These are phyloP conservation scores for Tauraco erythrolophus DNA, from an alignment of 2,113 vertebrate species.

Conservation along the genomic window DNA sequence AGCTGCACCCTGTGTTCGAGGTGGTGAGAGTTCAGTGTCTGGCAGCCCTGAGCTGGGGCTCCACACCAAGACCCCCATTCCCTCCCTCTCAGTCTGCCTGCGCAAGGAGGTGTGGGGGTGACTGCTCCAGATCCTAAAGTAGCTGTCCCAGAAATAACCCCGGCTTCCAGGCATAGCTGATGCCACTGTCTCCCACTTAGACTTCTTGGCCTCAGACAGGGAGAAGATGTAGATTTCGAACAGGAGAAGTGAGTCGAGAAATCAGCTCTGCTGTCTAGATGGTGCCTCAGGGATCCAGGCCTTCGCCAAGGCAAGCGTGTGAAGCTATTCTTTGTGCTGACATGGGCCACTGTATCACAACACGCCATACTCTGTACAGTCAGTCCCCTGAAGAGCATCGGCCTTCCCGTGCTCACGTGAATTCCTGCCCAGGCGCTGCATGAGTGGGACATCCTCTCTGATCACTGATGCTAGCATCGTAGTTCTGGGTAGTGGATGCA, in stretches of 20 bases:
- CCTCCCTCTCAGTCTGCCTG: background rate
- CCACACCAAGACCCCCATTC: fast-evolving
- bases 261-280: background rate
- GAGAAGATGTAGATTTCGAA: background rate
- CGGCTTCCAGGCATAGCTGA: background rate
- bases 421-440: background rate
- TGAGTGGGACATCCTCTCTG: background rate
- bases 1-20: background rate
- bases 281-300: background rate
- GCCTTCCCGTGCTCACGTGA: background rate
- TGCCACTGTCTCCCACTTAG: background rate
- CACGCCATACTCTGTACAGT: background rate
- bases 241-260: background rate
- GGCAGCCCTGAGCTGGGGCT: background rate
- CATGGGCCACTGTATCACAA: background rate
- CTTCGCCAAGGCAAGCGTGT: background rate
- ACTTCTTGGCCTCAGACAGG: background rate
- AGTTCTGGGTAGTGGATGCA: fast-evolving
- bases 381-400: background rate
- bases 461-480: background rate
- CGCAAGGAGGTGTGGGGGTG: background rate
- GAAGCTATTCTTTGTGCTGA: background rate
- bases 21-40: background rate
- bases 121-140: background rate
- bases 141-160: background rate